phyloP scores from a whole-genome alignment of 2,113 vertebrate genomes.

The Gasterosteus nipponicus region DNA sequence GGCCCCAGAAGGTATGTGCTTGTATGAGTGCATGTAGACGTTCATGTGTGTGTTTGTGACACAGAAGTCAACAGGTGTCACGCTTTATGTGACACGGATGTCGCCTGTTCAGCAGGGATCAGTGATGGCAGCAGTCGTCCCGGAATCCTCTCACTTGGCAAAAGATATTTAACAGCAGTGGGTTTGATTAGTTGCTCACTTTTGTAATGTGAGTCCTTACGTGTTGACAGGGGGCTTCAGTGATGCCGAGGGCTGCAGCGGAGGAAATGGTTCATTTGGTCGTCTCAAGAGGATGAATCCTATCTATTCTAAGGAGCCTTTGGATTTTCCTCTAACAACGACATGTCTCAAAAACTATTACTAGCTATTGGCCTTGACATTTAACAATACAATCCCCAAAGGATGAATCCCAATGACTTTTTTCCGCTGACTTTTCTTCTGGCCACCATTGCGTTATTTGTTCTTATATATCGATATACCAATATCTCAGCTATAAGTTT shows the following conservation, averaged over 20 bases:
- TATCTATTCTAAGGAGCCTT: background rate
- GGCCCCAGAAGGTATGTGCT: constrained; percentile 41
- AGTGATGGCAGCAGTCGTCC: constrained; percentile 21
- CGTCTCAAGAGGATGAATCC: background rate
- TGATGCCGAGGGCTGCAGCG: background rate
- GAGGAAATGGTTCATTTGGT: background rate
- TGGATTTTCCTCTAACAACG: background rate
- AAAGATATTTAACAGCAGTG: constrained; percentile 20
- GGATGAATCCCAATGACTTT: background rate
- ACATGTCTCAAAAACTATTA: background rate
- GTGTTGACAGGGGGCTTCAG: constrained; percentile 4
- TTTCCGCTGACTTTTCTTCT: background rate
- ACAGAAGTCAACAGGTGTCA: constrained; percentile 62
- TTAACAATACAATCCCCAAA: background rate
- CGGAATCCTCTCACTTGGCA: constrained; percentile 25
- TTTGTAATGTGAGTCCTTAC: constrained; percentile 2
- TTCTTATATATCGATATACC: no score
- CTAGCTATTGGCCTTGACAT: background rate
- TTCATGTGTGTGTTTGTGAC: constrained; percentile 18
- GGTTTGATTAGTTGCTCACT: constrained; percentile 8
- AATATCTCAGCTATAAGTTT: background rate
- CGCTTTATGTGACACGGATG: constrained; percentile 29
- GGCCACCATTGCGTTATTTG: background rate
- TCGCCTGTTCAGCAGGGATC: constrained; percentile 14
- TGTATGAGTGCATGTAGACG: background rate